These are phyloP conservation scores for Molorchus minor DNA, from an alignment of 2,888 invertebrate species.

Conservation along the genomic window DNA sequence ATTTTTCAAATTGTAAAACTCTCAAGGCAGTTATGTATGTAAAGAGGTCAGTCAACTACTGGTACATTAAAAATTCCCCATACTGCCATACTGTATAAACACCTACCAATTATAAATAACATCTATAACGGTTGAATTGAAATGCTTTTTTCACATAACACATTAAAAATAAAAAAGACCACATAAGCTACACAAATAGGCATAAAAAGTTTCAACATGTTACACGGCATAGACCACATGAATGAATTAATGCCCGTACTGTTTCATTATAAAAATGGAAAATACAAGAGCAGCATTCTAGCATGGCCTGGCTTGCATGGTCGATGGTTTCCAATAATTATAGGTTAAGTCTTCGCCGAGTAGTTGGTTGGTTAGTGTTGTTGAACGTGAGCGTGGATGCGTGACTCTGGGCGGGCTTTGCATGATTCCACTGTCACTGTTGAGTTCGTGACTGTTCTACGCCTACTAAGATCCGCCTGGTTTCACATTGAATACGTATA, in stretches of 20 bases:
- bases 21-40: no score
- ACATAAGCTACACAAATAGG: not conserved
- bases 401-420: conserved; percentile 60
- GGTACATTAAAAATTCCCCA: no score
- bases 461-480: conserved; percentile 57
- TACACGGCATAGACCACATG: conserved; percentile 24
- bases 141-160: not conserved
- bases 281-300: conserved; percentile 44
- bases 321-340: conserved; percentile 62
- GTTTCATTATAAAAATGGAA: conserved; percentile 42
- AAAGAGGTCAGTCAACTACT: no score
- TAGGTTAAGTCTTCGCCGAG: conserved; percentile 56
- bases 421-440: conserved; percentile 58
- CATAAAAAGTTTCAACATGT: conserved; percentile 9
- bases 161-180: not conserved
- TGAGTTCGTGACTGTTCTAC: conserved; percentile 58
- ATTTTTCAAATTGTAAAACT: no score
- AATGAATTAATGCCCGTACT: conserved; percentile 29
- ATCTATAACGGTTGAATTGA: no score
- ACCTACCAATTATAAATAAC: no score
- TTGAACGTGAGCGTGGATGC: conserved; percentile 58
- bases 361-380: conserved; percentile 58
- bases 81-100: no score
- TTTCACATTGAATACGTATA: conserved; percentile 37
- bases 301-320: conserved; percentile 50